Evolutionary conservation across 1,140 invertebrate genomes (phyloP), one percentile per base, ranked within the genome.

Genomic region (Saccostrea echinata): DNA sequence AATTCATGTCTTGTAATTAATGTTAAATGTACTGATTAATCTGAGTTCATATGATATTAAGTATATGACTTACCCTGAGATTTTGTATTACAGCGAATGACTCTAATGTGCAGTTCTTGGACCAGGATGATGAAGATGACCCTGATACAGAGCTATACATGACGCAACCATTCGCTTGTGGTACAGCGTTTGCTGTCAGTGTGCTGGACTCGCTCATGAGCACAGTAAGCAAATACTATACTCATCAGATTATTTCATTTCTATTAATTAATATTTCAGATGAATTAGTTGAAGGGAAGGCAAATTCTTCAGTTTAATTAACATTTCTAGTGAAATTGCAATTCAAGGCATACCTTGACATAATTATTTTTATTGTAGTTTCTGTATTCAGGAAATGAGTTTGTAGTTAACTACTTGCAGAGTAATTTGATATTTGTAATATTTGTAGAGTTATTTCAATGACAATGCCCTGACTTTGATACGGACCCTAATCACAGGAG

Each of bases 71-170:
- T 21, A 80, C 16, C 16, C 24, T 8, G 8, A 3, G 24, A 24
- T 83, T 83, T 82, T 9, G 8, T 52, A 4, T 83, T 92, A 52
- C 91, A 95, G 94, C 93, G 13, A 95, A 99, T 95, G 99, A 99
- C 96, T 99, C 98, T 95, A 99, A 99, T 96, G 99, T 99, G 85
- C 99, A 99, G 96, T 99, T 99, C 96, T 96, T 99, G 95, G 99
- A 99, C 96, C 99, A 99, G 96, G 99, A 99, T 95, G 99, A 99
- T 95, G 99, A 99, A 93, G 99, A 99, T 95, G 99, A 99, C 96
- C 98, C 99, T 84, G 98, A 99, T 95, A 99, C 98, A 88, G 99
- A 99, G 96, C 96, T 99, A 94, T 99, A 99, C 96, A 97, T 99
- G 94, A 99, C 99, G 89, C 99, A 99, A 95, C 99, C 99, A 68